Base-by-base conservation (phyloP, 2,888 invertebrate species). In the Patella ulyssiponensis region DNA sequence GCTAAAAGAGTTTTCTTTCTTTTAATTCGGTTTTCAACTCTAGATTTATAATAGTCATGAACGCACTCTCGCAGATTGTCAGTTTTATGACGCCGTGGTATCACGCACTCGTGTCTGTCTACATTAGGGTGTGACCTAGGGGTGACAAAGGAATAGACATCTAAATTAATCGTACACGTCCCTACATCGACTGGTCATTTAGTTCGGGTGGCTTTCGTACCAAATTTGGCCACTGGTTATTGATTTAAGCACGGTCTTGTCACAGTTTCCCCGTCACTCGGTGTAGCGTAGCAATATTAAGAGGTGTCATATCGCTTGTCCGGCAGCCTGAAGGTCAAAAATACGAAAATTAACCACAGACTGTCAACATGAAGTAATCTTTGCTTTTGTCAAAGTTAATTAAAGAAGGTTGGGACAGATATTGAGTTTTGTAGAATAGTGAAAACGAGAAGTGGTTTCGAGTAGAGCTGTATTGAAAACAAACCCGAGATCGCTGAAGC, bases 261-360 rank as follows among this genome's bases (percentile, higher is more conserved):
- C 64, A 23, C 64, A 64, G 44, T 44, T 44, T 44, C 44, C 7
- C 7, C 1, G 9, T 44, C 44, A 9, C 44, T 44, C 44, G 44
- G 44, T 44, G 44, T 44, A 44, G 44, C 73, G 23, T 56, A 73
- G 73, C n/a, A 52, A 64, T 74, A 69, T 74, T 58, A 74, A 58
- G 69, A 74, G 74, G 44, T 64, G 64, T 74, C 74, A 64, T 69
- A 52, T 9, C 52, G 33, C 44, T 64, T 51, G 51, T 51, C 23
- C 51, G 11, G 69, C 9, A 51, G 74, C 23, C 69, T 14, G 23
- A n/a, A 64, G 73, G 58, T 58, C 74, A 74, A 33, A 52, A 69
- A 74, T 12, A 64, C 17, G 69, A 51, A 74, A 74, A 74, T 64
- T 69, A 51, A n/a, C 74, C 23, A 69, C 69, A 74, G 15, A 64